Base-by-base conservation (phyloP, 2,797 vertebrate genomes). In the Falco columbarius region DNA sequence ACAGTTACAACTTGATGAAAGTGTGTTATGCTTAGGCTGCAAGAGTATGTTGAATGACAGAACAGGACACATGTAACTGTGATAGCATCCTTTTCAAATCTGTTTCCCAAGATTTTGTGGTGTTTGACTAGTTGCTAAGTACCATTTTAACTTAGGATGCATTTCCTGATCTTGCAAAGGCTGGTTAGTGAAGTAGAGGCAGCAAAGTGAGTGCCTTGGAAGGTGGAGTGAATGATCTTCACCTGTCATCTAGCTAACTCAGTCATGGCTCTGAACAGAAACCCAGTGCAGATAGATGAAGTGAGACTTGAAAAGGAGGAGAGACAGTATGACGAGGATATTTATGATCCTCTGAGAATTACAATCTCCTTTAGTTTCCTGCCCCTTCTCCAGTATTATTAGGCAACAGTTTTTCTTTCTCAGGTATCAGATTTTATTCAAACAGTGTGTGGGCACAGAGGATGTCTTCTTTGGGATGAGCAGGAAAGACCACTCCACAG, bases 361-460 rank as follows among this genome's bases (percentile, higher is more conserved):
- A 46, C 20, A 56, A 0, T 18, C 46, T 91, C 32, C 59, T 86
- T 66, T 51, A 27, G 9, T 15, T 23, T 74, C 29, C 70, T 85
- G 51, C 6, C 23, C 12, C 16, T 81, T 72, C 44, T 81, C 14
- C 70, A 24, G 18, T 23, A 12, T 74, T 49, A 20, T 27, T 44
- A 82, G 44, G 46, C 54, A 92, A 32, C 7, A 29, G 6, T 20
- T 79, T 81, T 51, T 94, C 74, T 94, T 89, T 92, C 94, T 83
- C 97, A 99, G 99, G 83, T 99, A 99, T 97, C 98, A 99, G 92
- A 98, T 99, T 68, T 94, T 99, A 75, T 98, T 99, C 97, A 99
- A 99, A 95, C 99, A 99, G 93, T 97, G 93, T 29, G 99, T 99
- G 95, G 98, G 98, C 79, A 98, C 99, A 42, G 99, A 99, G 85